These are phyloP conservation scores for Dendrolimus pini DNA, from an alignment of 2,888 invertebrate genomes.

Conservation along the genomic window DNA sequence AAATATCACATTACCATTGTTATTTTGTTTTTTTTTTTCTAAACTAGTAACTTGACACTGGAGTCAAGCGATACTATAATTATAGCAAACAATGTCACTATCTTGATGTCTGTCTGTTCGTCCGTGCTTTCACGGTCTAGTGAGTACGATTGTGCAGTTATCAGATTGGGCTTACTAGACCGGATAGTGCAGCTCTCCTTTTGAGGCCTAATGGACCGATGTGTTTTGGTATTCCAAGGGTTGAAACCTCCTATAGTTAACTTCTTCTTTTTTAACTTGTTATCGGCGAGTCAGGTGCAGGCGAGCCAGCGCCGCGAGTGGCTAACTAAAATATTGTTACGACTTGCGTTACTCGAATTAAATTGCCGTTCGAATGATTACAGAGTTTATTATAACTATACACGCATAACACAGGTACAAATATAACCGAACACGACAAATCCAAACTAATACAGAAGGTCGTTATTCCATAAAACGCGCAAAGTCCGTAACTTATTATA, in stretches of 20 bases:
- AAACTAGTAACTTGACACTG: slow-evolving; percentile 32
- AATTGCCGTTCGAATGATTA: too few species aligned
- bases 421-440: too few species aligned
- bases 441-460: too few species aligned
- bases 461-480: too few species aligned
- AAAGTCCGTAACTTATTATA: too few species aligned
- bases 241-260: neutral
- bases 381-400: too few species aligned
- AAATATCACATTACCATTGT: slow-evolving; percentile 48
- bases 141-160: slow-evolving; percentile 6
- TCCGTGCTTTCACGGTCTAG: slow-evolving; percentile 17
- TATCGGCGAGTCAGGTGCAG: too few species aligned
- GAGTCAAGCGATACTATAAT: slow-evolving; percentile 49
- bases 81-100: slow-evolving; percentile 56
- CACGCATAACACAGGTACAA: too few species aligned
- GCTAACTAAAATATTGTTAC: too few species aligned
- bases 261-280: too few species aligned
- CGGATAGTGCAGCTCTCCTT: neutral
- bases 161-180: neutral
- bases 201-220: neutral
- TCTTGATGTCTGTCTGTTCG: slow-evolving; percentile 33
- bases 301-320: too few species aligned
- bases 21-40: slow-evolving; percentile 22
- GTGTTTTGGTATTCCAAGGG: neutral
- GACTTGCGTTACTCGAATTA: too few species aligned